phyloP scores from a whole-genome alignment of 2,888 invertebrate species.

The Tubulanus polymorphus region DNA sequence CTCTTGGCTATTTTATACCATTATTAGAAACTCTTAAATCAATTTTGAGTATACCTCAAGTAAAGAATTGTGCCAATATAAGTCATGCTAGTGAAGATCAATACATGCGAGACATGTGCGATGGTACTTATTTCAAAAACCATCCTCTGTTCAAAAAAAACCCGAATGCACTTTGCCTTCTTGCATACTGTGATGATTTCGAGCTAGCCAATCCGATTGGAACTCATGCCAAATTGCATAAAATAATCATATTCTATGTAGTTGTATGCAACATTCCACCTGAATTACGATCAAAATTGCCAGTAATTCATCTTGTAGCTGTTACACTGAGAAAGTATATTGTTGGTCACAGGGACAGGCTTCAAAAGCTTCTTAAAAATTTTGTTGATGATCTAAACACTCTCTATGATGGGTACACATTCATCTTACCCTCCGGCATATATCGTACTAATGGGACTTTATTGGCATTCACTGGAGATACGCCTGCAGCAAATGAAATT shows the following conservation, averaged over 20 bases:
- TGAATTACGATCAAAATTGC: not conserved
- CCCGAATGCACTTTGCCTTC: not conserved
- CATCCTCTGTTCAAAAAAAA: not conserved
- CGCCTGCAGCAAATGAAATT: not conserved
- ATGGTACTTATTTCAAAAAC: not conserved
- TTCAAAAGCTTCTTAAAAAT: not conserved
- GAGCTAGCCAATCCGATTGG: not conserved
- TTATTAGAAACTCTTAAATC: slow-evolving; percentile 3
- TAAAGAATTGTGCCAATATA: not conserved
- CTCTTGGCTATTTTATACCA: slow-evolving; percentile 4
- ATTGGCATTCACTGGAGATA: not conserved
- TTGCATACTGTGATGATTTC: slow-evolving; percentile 1
- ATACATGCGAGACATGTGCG: not conserved
- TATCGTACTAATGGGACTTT: not conserved
- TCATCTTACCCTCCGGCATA: not conserved
- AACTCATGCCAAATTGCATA: not conserved
- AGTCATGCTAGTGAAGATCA: not conserved
- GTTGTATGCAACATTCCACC: not conserved
- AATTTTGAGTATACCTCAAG: slow-evolving; percentile 4
- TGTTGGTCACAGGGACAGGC: slow-evolving; percentile 1
- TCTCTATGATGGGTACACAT: not conserved
- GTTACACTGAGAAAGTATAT: not conserved
- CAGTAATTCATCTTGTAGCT: not conserved
- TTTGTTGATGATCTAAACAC: not conserved
- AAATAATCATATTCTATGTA: not conserved